Evolutionary conservation across 1,140 invertebrate genomes (phyloP).

Genomic region (Aradophagus sp.): DNA sequence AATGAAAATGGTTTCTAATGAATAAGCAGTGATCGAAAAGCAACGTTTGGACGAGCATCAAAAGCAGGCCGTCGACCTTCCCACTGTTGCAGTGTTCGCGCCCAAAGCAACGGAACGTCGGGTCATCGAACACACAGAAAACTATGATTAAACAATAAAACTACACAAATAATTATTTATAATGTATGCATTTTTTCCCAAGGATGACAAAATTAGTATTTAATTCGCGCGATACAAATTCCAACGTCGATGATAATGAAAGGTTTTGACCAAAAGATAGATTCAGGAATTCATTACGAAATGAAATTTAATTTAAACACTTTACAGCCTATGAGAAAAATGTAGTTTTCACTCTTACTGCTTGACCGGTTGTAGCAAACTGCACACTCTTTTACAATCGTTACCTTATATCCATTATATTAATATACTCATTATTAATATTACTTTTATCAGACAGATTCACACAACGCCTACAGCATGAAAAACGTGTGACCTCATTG

Average conservation of each 20-base stretch:
- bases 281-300: conserved; percentile 66
- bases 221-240: conserved; percentile 43
- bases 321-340: conserved; percentile 72
- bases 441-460: conserved; percentile 70
- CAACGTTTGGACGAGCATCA: conserved; percentile 22
- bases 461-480: conserved; percentile 70
- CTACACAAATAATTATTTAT: conserved; percentile 47
- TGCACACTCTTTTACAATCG: conserved; percentile 72
- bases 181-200: conserved; percentile 56
- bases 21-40: conserved; percentile 7
- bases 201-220: conserved; percentile 46
- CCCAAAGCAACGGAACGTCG: conserved; percentile 12
- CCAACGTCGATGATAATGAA: conserved; percentile 32
- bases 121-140: conserved; percentile 10
- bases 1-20: conserved; percentile 11
- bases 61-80: conserved; percentile 22
- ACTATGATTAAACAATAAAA: conserved; percentile 49
- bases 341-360: conserved; percentile 68
- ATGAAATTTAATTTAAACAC: conserved; percentile 74
- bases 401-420: conserved; percentile 71
- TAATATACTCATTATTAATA: conserved; percentile 67
- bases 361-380: conserved; percentile 68
- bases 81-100: background rate
- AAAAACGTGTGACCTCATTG: conserved; percentile 62
- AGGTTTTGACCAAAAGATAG: conserved; percentile 47